A percentile compares a stretch with the other conserved stretches of the same genome.
phyloP scores from a whole-genome alignment of 2,888 invertebrate genomes.

The Drosophila paramelanica region DNA sequence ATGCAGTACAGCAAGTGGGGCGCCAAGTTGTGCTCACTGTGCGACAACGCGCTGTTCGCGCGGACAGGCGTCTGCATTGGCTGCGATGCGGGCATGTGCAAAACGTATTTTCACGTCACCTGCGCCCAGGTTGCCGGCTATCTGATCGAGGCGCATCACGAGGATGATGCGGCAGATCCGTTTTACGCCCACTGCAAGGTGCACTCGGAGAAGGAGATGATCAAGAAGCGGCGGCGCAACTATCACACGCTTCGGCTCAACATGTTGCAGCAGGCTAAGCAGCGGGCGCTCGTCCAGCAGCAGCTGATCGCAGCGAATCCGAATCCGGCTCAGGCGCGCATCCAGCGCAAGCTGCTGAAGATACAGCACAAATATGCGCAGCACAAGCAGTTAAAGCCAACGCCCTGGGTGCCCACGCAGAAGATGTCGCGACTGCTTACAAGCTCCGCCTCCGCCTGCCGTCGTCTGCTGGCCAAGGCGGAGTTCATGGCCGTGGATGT shows the following conservation, averaged over 20 bases:
- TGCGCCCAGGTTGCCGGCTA: constrained; percentile 98
- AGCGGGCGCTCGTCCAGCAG: constrained; percentile 63
- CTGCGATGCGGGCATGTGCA: constrained; percentile 99
- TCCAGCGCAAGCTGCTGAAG: constrained; percentile 92
- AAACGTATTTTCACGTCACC: constrained; percentile 98
- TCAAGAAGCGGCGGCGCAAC: constrained; percentile 92
- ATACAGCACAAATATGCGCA: constrained; percentile 93
- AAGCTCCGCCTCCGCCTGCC: constrained; percentile 95
- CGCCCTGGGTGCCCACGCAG: constrained; percentile 97
- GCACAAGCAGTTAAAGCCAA: constrained; percentile 90
- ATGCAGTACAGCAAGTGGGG: constrained; percentile 99
- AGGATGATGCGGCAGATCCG: constrained; percentile 97
- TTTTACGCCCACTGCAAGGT: constrained; percentile 98
- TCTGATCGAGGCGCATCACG: constrained; percentile 95
- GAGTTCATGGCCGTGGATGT: constrained; percentile 96
- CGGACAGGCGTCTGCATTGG: constrained; percentile 97
- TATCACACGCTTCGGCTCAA: constrained; percentile 94
- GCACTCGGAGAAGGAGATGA: constrained; percentile 95
- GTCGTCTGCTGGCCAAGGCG: constrained; percentile 92
- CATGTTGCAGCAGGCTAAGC: constrained; percentile 88
- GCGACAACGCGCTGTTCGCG: constrained; percentile 93
- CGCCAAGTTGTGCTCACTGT: constrained; percentile 94
- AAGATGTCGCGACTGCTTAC: constrained; percentile 96
- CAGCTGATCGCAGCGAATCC: constrained; percentile 81
- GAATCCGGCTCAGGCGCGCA: constrained; percentile 90